phyloP scores from a whole-genome alignment of 2,113 vertebrate species.

The Sphyrna mokarran region DNA sequence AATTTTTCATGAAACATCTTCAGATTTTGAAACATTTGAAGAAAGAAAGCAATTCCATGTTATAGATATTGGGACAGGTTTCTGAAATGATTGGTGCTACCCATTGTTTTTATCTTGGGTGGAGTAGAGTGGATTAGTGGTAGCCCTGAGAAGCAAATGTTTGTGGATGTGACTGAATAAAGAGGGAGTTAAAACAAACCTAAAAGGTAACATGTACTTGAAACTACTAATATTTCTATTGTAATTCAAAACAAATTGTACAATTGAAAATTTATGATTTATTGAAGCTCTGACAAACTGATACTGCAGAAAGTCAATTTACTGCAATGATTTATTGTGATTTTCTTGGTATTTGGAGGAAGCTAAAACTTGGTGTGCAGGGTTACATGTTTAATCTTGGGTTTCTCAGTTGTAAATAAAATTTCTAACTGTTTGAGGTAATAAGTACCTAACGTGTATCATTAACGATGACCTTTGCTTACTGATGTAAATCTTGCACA shows the following conservation, averaged over 20 bases:
- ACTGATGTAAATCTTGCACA: neutral
- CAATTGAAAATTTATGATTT: conserved; percentile 18
- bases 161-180: neutral
- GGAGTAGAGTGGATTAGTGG: neutral
- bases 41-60: neutral
- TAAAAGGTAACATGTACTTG: neutral
- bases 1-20: neutral
- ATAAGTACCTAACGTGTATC: neutral
- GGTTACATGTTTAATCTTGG: neutral
- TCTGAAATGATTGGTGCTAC: neutral
- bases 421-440: conserved; percentile 16
- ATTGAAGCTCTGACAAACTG: neutral
- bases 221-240: neutral
- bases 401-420: neutral
- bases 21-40: neutral
- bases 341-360: neutral
- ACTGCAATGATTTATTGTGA: neutral
- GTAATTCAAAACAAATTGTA: neutral
- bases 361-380: neutral
- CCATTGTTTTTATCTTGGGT: neutral
- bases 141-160: neutral
- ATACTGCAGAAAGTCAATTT: neutral
- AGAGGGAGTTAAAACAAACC: neutral
- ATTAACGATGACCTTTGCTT: conserved; percentile 13
- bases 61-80: neutral